Conservation (phyloP, 2,113 vertebrate genomes). For the Sturnira hondurensis region DNA sequence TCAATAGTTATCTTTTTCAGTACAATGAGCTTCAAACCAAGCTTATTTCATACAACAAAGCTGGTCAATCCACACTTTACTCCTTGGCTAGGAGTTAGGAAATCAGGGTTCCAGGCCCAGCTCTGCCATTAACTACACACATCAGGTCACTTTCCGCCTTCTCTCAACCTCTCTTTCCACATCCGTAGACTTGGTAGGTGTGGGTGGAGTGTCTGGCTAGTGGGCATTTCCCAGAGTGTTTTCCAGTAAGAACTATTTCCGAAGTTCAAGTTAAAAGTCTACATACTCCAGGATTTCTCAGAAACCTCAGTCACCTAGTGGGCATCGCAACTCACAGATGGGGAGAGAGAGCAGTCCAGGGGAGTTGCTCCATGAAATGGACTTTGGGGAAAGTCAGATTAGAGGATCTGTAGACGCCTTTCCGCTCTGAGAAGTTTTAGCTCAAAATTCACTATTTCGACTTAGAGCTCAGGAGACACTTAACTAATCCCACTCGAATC, state of each 20-base stretch:
- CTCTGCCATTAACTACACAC: not conserved
- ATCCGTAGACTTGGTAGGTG: not conserved
- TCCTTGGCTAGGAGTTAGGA: not conserved
- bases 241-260: not conserved
- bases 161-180: not conserved
- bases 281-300: not conserved
- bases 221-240: not conserved
- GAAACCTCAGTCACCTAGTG: not conserved
- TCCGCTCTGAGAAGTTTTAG: not conserved
- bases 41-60: not conserved
- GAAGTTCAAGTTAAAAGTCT: not conserved
- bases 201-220: not conserved
- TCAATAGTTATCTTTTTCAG: not conserved
- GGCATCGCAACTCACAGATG: accelerated
- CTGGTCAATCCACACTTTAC: not conserved
- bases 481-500: not conserved
- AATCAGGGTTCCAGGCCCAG: not conserved
- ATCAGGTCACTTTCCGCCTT: not conserved
- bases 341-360: not conserved
- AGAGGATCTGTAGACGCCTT: not conserved
- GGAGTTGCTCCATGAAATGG: not conserved
- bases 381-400: not conserved
- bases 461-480: not conserved
- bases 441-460: not conserved
- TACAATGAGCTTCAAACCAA: not conserved